These are phyloP conservation scores for Meloidogyne chitwoodi DNA, from an alignment of 1,140 invertebrate genomes.

Conservation along the genomic window DNA sequence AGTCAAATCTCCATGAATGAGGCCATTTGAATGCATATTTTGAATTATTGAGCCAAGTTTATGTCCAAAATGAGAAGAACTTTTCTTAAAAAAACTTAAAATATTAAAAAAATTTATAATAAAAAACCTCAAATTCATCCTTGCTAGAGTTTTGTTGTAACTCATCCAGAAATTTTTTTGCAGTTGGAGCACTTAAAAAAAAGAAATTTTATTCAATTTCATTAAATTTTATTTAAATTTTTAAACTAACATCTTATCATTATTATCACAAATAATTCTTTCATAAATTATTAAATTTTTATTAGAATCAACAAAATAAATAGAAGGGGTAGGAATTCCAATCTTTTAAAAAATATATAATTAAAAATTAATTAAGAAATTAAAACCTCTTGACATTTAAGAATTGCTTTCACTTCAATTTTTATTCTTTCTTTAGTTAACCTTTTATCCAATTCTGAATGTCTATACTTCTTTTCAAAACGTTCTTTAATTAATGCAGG, in stretches of 20 bases:
- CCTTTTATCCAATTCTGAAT: conserved; percentile 74
- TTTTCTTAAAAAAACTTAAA: background rate
- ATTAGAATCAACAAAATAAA: conserved; percentile 76
- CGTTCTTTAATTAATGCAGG: conserved; percentile 81
- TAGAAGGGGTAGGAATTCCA: conserved; percentile 73
- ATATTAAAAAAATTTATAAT: conserved; percentile 17
- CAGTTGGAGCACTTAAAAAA: conserved; percentile 63
- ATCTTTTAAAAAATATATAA: conserved; percentile 36
- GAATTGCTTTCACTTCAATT: conserved; percentile 77
- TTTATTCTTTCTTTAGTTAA: conserved; percentile 83
- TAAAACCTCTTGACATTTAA: conserved; percentile 70
- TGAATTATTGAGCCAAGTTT: background rate
- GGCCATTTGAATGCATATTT: background rate
- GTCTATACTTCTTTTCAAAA: conserved; percentile 84
- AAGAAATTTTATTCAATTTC: no score
- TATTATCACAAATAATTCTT: conserved; percentile 70
- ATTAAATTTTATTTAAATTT: no score
- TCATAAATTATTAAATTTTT: conserved; percentile 80
- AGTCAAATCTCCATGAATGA: conserved; percentile 58
- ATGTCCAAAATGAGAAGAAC: background rate
- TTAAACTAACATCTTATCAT: no score
- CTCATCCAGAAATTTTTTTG: conserved; percentile 73
- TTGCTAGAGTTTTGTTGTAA: conserved; percentile 44
- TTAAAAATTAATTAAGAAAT: no score
- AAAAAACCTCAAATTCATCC: conserved; percentile 19